Evolutionary conservation across 2,888 invertebrate genomes (phyloP).

Genomic region (Chymomyza amoena): DNA sequence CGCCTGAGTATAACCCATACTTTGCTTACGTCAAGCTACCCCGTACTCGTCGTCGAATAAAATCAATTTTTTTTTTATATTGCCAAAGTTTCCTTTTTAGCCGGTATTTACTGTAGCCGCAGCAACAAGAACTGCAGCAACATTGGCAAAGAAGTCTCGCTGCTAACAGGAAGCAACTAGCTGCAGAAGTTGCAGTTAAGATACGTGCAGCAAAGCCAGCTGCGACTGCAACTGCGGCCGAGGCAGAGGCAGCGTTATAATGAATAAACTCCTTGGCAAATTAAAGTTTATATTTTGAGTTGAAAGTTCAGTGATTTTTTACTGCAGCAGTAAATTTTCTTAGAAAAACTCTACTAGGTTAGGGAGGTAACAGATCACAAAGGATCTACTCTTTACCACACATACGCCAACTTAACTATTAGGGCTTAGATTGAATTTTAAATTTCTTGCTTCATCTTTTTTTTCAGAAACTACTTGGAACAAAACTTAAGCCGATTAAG

Average conservation of each 20-base stretch:
- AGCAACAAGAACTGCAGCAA: background rate
- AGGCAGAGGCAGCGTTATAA: constrained; percentile 16
- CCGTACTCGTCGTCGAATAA: too few species aligned
- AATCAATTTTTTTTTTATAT: too few species aligned
- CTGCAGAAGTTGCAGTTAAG: constrained; percentile 38
- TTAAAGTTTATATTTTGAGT: constrained; percentile 40
- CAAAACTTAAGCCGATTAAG: constrained; percentile 54
- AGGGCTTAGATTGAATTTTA: too few species aligned
- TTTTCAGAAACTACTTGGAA: constrained; percentile 5
- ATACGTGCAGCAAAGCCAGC: constrained; percentile 6
- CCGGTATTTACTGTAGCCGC: background rate
- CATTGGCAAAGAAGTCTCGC: constrained; percentile 34
- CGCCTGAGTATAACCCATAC: too few species aligned
- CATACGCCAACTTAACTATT: too few species aligned
- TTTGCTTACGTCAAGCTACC: too few species aligned
- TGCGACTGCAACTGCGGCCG: background rate
- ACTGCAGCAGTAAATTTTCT: constrained; percentile 10
- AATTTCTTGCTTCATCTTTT: too few species aligned
- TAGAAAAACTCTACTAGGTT: background rate
- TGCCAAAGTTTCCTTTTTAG: too few species aligned
- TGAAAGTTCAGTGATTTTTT: constrained; percentile 31
- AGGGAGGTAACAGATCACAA: background rate
- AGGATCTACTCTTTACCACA: background rate
- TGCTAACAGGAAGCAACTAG: constrained; percentile 44
- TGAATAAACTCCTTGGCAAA: constrained; percentile 49